Base-by-base conservation (phyloP, 2,888 invertebrate genomes). In the Phyllotreta striolata region DNA sequence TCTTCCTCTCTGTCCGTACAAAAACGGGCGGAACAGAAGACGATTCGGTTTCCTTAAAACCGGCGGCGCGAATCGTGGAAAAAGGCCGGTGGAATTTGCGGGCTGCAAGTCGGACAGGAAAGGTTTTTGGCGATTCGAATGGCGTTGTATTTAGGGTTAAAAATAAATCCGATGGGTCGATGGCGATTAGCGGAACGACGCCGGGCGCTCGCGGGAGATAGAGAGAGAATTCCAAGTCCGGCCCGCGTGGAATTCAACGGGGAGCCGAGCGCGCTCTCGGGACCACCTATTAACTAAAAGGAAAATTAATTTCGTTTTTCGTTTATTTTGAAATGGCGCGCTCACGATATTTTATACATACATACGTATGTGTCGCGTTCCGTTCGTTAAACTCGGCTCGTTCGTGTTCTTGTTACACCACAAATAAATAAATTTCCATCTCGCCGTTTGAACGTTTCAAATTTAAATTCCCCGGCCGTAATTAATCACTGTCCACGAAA, bases 241-340 rank as follows among this genome's bases (percentile, higher is more conserved):
- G 24, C 24, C 24, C 24, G 24, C 24, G 24, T 24, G 24, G 24
- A 24, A 24, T 24, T 24, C 24, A 4, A 4, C 55, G 46, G 57
- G 64, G 66, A 68, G 64, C 64, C n/a, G n/a, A n/a, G 66, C 66
- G 51, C 56, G 55, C 62, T 51, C 40, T 41, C 44, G 41, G 61
- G 68, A 68, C 68, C 68, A 68, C 68, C 68, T 66, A 68, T 60
- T 49, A 58, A 64, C 66, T 24, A 61, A 54, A 68, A 68, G 62
- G 63, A 64, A 64, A 68, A 63, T 59, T 63, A 62, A 62, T 62
- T 57, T 37, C n/a, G 51, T 54, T 44, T 52, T 10, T 47, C 62
- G 65, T 65, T 65, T 65, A 62, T 65, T 65, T 65, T 58, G 65
- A 62, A 62, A 55, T 56, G 38, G 37, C 57, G 58, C 34, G 51